Base-by-base conservation (phyloP, 2,888 invertebrate species). In the Mimachlamys varia region DNA sequence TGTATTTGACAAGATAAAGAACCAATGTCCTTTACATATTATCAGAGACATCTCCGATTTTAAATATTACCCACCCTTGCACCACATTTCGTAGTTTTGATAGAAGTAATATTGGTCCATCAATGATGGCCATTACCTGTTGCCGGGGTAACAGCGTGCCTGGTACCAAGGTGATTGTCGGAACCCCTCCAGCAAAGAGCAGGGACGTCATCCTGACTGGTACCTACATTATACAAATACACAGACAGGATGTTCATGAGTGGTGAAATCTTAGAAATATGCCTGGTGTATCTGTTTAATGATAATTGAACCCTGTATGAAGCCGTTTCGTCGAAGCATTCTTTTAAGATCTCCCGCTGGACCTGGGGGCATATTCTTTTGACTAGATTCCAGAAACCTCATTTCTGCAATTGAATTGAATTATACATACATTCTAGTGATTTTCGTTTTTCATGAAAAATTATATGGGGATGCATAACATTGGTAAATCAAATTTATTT, bases 401-500 rank as follows among this genome's bases (percentile, higher is more conserved):
- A 62, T 62, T 76, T 33, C 76, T 27, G 7, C 33, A 33, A 76
- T 76, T 76, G 76, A 33, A 76, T 76, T 76, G 27, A 76, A 76
- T 76, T 76, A 76, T 76, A 58, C 22, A 76, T 76, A 33, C 76
- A 76, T 33, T 76, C 76, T 76, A 33, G 27, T 76, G 27, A 33
- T 33, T 76, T 76, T 33, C 33, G 7, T 13, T 27, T 76, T 76
- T 33, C 33, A 7, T 33, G 10, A 76, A 33, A 33, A 33, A 76
- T 27, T 12, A 12, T 12, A 0, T 33, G 12, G 58, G 76, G 76
- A 27, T 76, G 33, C 33, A 13, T 27, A 76, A 76, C 33, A 33
- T 76, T 76, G 27, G 76, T 27, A 76, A 76, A 76, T 76, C 10
- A 76, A 76, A 76, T 76, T 76, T 33, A 76, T 76, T 33, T 76